A percentile compares a stretch with the other conserved stretches of the same genome.
phyloP scores from a whole-genome alignment of 2,113 vertebrate genomes.

The Nematolebias whitei region DNA sequence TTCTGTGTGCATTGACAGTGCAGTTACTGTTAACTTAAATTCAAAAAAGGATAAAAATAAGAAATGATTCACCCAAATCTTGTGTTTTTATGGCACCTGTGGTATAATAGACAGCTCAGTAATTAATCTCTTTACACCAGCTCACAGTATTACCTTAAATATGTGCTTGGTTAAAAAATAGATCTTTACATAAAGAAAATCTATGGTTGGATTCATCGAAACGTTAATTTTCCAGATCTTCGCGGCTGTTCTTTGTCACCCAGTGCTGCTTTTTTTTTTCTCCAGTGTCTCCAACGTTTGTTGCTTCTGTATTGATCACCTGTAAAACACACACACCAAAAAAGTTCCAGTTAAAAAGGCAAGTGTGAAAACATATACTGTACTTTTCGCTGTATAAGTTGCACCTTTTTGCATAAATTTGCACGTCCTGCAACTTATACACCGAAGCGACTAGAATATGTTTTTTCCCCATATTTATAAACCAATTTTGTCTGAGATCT shows the following conservation, averaged over 20 bases:
- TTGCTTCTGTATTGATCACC: conserved; percentile 67
- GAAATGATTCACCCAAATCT: conserved; percentile 76
- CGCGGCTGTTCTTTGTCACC: conserved; percentile 44
- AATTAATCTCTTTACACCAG: conserved; percentile 90
- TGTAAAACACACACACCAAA: conserved; percentile 38
- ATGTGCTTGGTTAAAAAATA: conserved; percentile 94
- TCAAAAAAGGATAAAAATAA: conserved; percentile 61
- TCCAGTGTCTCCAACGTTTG: conserved; percentile 67
- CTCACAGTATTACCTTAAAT: conserved; percentile 98
- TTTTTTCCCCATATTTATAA: too few species aligned
- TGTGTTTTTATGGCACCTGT: conserved; percentile 96
- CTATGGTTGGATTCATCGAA: conserved; percentile 68
- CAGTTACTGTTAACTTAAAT: conserved; percentile 50
- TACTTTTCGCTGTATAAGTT: too few species aligned
- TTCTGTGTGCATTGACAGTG: conserved; percentile 32
- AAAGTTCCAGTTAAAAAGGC: too few species aligned
- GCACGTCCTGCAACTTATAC: too few species aligned
- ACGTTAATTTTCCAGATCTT: conserved; percentile 42
- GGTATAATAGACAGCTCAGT: conserved; percentile 95
- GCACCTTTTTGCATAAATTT: too few species aligned
- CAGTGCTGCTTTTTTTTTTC: conserved; percentile 30
- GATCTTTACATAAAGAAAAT: conserved; percentile 86
- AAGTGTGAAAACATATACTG: too few species aligned
- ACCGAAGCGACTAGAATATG: too few species aligned
- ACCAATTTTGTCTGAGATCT: too few species aligned